Evolutionary conservation across 1,140 invertebrate genomes (phyloP).

Genomic region (Scaptomyza graminum): DNA sequence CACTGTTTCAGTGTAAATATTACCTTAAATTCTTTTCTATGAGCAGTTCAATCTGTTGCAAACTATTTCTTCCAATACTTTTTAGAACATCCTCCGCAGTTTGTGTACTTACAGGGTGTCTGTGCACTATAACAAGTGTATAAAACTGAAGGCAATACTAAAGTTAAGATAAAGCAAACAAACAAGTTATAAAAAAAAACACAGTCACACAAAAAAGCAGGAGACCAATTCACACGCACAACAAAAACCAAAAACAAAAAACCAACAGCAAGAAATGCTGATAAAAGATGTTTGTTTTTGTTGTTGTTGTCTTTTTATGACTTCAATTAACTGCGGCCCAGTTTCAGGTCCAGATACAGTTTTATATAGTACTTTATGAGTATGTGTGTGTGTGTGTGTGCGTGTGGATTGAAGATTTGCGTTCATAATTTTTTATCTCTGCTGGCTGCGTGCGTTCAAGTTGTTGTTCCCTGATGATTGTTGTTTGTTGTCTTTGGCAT

Average conservation of each 20-base stretch:
- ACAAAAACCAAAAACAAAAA: conserved; percentile 28
- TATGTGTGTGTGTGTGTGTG: conserved; percentile 2
- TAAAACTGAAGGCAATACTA: conserved; percentile 4
- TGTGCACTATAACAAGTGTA: not conserved
- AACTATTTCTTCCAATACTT: too few relatives aligned
- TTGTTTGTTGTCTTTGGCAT: conserved; percentile 61
- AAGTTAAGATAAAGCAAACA: conserved; percentile 26
- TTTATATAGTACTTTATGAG: not conserved
- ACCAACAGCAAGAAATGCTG: conserved; percentile 28
- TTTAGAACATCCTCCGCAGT: too few relatives aligned
- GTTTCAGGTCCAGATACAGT: conserved; percentile 45
- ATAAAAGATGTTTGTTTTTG: conserved; percentile 72
- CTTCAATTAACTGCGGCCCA: conserved; percentile 76
- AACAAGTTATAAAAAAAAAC: conserved; percentile 41
- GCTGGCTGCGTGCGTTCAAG: conserved; percentile 53
- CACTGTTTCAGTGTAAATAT: too few relatives aligned
- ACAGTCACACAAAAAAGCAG: conserved; percentile 41
- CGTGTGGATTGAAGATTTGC: conserved; percentile 64
- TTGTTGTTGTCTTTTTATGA: conserved; percentile 74
- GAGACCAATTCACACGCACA: conserved; percentile 76
- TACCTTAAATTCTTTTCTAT: too few relatives aligned
- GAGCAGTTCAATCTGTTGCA: too few relatives aligned
- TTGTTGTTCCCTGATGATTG: conserved; percentile 68
- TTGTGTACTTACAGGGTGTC: conserved; percentile 13
- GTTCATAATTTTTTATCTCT: conserved; percentile 80